phyloP scores from a whole-genome alignment of 2,797 vertebrate genomes.

The Paratrypauchen microcephalus region DNA sequence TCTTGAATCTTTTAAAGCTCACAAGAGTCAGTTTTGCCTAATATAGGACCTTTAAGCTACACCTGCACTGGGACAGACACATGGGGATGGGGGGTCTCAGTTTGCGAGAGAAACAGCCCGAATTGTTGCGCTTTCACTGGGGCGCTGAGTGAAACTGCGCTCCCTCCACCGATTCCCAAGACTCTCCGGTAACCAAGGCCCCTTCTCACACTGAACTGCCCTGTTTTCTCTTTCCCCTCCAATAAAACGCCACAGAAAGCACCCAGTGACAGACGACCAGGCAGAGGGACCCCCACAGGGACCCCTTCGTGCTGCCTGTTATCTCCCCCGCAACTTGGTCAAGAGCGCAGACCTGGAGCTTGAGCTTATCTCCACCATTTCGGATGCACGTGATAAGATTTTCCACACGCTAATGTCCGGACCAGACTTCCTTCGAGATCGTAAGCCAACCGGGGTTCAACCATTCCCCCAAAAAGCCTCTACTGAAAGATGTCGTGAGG shows the following conservation, averaged over 20 bases:
- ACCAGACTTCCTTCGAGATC: too few relatives aligned
- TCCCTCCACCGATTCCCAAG: constrained; percentile 94
- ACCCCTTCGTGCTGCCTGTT: too few relatives aligned
- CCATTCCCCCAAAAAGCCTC: too few relatives aligned
- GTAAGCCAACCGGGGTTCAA: not conserved
- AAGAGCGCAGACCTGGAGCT: too few relatives aligned
- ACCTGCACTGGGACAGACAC: constrained; percentile 53
- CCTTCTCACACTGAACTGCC: constrained; percentile 83
- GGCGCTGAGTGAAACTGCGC: constrained; percentile 94
- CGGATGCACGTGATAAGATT: too few relatives aligned
- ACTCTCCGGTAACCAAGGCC: constrained; percentile 92
- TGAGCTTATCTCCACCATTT: too few relatives aligned
- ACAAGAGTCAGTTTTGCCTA: too few relatives aligned
- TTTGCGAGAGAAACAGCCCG: constrained; percentile 85
- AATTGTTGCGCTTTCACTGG: constrained; percentile 97
- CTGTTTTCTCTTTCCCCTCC: constrained; percentile 83
- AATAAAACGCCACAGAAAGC: constrained; percentile 73
- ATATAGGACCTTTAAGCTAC: constrained; percentile 25
- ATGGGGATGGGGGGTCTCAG: constrained; percentile 65
- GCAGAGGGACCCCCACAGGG: constrained; percentile 19
- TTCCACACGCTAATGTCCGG: too few relatives aligned
- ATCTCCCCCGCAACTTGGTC: too few relatives aligned
- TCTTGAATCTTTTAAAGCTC: too few relatives aligned
- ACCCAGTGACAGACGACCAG: constrained; percentile 70
- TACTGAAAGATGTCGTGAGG: constrained; percentile 30